Evolutionary conservation across 2,113 vertebrate species (phyloP).

Genomic region (Corvus cornix): DNA sequence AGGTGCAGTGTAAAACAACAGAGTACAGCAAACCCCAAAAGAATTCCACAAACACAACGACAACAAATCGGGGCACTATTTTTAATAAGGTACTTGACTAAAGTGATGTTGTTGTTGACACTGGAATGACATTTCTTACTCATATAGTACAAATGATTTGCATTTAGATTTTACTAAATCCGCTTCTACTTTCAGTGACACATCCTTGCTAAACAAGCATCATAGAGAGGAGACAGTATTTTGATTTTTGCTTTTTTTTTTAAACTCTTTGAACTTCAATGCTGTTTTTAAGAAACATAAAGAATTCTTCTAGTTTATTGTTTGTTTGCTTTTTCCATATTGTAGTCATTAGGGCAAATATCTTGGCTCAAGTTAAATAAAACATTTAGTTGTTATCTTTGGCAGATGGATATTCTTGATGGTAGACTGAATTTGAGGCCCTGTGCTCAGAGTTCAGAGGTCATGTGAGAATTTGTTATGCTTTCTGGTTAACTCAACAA

Average conservation of each 20-base stretch:
- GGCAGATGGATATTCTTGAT: slow-evolving; percentile 43
- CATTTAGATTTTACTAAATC: not conserved
- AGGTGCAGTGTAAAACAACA: not conserved
- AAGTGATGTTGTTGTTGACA: not conserved
- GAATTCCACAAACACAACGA: not conserved
- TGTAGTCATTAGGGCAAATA: slow-evolving; percentile 19
- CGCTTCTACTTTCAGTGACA: not conserved
- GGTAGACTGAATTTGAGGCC: slow-evolving; percentile 9
- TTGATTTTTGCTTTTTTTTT: not conserved
- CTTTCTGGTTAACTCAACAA: slow-evolving; percentile 60
- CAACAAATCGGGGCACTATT: not conserved
- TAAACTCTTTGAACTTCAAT: not conserved
- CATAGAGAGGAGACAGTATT: not conserved
- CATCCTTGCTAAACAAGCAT: not conserved
- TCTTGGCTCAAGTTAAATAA: slow-evolving; percentile 40
- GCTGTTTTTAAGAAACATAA: slow-evolving; percentile 10
- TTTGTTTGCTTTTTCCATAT: not conserved
- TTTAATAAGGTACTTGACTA: not conserved
- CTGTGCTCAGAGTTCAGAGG: slow-evolving; percentile 16
- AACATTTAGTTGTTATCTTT: slow-evolving; percentile 51
- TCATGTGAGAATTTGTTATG: slow-evolving; percentile 61
- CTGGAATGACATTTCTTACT: not conserved
- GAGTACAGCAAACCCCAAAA: not conserved
- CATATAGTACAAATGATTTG: not conserved
- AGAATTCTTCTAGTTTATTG: not conserved